Percentiles rank a stretch among this genome's conserved stretches.
Evolutionary conservation across 2,113 vertebrate genomes (phyloP).

Genomic region (Hemibagrus wyckioides): DNA sequence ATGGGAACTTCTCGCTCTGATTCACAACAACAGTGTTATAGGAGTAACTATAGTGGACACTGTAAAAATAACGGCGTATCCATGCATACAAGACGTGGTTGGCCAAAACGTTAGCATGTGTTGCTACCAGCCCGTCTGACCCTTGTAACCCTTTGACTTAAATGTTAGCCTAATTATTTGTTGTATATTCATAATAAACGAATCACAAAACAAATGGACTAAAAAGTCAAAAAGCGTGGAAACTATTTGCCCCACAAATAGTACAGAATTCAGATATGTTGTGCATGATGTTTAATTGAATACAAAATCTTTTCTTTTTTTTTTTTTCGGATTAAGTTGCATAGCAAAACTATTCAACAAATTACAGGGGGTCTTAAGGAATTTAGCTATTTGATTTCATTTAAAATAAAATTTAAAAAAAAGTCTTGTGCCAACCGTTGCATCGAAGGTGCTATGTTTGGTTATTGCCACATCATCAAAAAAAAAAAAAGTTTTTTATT

Average conservation of each 20-base stretch:
- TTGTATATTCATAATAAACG: conserved; percentile 39
- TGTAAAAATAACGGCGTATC: conserved; percentile 34
- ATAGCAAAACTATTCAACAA: conserved; percentile 59
- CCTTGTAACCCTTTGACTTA: conserved; percentile 43
- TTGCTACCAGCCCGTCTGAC: conserved; percentile 39
- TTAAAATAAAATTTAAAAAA: conserved; percentile 51
- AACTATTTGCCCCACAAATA: conserved; percentile 39
- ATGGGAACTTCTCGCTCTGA: conserved; percentile 6
- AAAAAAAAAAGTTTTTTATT: conserved; percentile 27
- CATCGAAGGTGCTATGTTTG: conserved; percentile 60
- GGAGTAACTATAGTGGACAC: conserved; percentile 34
- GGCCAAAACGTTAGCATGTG: conserved; percentile 43
- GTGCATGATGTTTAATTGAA: conserved; percentile 68
- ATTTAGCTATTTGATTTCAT: conserved; percentile 37
- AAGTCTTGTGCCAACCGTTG: conserved; percentile 55
- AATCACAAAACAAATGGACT: conserved; percentile 10
- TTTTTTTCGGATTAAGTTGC: conserved; percentile 53
- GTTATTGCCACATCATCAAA: conserved; percentile 52
- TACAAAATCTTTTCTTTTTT: conserved; percentile 66
- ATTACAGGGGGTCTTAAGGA: conserved; percentile 48
- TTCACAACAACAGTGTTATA: conserved; percentile 39
- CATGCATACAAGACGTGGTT: conserved; percentile 44
- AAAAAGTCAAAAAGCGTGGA: conserved; percentile 15
- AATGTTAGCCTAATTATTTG: conserved; percentile 41
- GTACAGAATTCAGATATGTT: conserved; percentile 60